Evolutionary conservation across 1,140 invertebrate species (phyloP).

Genomic region (Dolichoris vasculosae): DNA sequence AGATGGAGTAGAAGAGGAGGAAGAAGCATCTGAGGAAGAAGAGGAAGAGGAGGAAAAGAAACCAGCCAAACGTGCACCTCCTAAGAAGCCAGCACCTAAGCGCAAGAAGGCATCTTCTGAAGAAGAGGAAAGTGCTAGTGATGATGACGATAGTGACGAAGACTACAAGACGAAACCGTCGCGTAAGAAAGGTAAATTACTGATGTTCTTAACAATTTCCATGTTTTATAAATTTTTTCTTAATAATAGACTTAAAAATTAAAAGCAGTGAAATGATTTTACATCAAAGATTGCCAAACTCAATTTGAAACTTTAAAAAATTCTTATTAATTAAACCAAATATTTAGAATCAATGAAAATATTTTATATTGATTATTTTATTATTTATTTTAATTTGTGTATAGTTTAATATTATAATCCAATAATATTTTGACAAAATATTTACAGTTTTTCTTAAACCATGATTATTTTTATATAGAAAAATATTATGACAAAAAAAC

Average conservation of each 20-base stretch:
- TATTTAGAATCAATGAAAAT: too few species aligned
- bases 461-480: too few species aligned
- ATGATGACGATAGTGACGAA: slow-evolving; percentile 81
- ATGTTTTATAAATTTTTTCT: too few species aligned
- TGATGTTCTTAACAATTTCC: not conserved
- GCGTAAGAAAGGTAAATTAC: slow-evolving; percentile 67
- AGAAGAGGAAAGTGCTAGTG: slow-evolving; percentile 78
- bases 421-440: too few species aligned
- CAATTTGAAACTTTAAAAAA: too few species aligned
- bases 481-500: too few species aligned
- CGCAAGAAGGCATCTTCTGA: slow-evolving; percentile 77
- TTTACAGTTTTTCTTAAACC: too few species aligned
- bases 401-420: too few species aligned
- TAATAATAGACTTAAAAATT: not conserved
- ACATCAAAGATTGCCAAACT: too few species aligned
- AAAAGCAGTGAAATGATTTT: not conserved
- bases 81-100: slow-evolving; percentile 71
- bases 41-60: slow-evolving; percentile 79
- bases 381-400: too few species aligned
- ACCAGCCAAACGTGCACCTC: slow-evolving; percentile 75
- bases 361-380: too few species aligned
- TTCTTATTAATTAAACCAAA: too few species aligned
- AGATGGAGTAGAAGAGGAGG: slow-evolving; percentile 78
- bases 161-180: slow-evolving; percentile 77
- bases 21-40: slow-evolving; percentile 78